phyloP scores from a whole-genome alignment of 2,113 vertebrate species.

The Argyrosomus japonicus region DNA sequence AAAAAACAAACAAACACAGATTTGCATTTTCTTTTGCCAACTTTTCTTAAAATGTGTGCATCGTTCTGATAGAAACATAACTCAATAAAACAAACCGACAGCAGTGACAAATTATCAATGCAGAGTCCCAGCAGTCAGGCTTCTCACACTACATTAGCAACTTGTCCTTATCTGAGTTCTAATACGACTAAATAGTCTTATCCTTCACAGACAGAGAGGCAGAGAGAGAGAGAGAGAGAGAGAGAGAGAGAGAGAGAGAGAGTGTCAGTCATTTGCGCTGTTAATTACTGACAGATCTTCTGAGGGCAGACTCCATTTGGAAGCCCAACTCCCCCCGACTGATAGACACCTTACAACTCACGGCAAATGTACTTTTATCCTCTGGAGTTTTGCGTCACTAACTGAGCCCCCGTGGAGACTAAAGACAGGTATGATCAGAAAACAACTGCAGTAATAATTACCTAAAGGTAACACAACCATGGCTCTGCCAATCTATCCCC shows the following conservation, averaged over 20 bases:
- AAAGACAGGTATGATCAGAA: slow-evolving; percentile 38
- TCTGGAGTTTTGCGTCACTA: slow-evolving; percentile 12
- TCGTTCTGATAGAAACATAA: not conserved
- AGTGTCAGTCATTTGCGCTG: slow-evolving; percentile 24
- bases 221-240: not conserved
- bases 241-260: not conserved
- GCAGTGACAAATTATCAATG: slow-evolving; percentile 24
- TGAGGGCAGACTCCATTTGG: slow-evolving; percentile 18
- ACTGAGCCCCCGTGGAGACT: slow-evolving; percentile 28
- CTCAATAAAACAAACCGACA: slow-evolving; percentile 2
- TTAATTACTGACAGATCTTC: slow-evolving; percentile 54
- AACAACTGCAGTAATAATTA: slow-evolving; percentile 50
- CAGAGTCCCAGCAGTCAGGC: not conserved
- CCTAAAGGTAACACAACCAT: slow-evolving; percentile 30
- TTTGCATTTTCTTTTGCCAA: too few relatives aligned
- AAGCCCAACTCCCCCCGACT: slow-evolving; percentile 1
- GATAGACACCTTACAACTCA: slow-evolving; percentile 33
- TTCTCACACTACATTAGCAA: slow-evolving; percentile 20
- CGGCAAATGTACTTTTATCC: slow-evolving; percentile 34
- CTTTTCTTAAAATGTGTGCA: too few relatives aligned
- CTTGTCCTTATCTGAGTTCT: slow-evolving; percentile 29
- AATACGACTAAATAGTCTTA: slow-evolving; percentile 19
- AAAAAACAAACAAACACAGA: too few relatives aligned
- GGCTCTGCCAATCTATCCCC: slow-evolving; percentile 13
- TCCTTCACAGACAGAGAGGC: slow-evolving; percentile 23